Evolutionary conservation across 2,888 invertebrate species (phyloP).

Genomic region (Ectemnius continuus): DNA sequence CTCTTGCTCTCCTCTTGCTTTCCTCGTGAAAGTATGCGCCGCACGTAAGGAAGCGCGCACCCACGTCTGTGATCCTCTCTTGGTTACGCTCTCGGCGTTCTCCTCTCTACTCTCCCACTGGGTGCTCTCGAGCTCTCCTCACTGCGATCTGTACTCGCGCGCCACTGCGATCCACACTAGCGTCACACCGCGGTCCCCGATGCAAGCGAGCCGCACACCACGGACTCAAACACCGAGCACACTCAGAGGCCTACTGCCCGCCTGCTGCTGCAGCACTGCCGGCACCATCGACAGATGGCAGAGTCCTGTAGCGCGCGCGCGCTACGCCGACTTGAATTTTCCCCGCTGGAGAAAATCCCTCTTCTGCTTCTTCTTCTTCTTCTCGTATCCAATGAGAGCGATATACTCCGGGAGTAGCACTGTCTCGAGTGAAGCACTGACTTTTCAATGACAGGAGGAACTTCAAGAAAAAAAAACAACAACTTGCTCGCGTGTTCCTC

Average conservation of each 20-base stretch:
- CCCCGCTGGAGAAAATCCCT: too few relatives aligned
- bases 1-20: constrained; percentile 22
- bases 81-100: too few relatives aligned
- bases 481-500: background rate
- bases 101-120: background rate
- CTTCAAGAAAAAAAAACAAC: too few relatives aligned
- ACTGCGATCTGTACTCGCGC: constrained; percentile 24
- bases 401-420: too few relatives aligned
- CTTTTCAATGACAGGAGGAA: too few relatives aligned
- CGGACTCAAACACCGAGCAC: constrained; percentile 36
- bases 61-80: background rate
- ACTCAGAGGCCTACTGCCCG: constrained; percentile 10
- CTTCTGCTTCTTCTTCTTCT: too few relatives aligned
- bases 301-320: constrained; percentile 42
- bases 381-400: too few relatives aligned
- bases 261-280: constrained; percentile 31
- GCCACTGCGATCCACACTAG: constrained; percentile 49
- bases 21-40: too few relatives aligned
- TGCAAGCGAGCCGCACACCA: constrained; percentile 36
- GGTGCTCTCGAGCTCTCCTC: background rate
- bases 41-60: background rate
- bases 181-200: constrained; percentile 58
- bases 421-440: too few relatives aligned
- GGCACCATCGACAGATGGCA: constrained; percentile 62
- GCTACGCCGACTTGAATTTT: too few relatives aligned